These are phyloP conservation scores for Pararge aegeria DNA, from an alignment of 1,140 invertebrate genomes.

Conservation along the genomic window DNA sequence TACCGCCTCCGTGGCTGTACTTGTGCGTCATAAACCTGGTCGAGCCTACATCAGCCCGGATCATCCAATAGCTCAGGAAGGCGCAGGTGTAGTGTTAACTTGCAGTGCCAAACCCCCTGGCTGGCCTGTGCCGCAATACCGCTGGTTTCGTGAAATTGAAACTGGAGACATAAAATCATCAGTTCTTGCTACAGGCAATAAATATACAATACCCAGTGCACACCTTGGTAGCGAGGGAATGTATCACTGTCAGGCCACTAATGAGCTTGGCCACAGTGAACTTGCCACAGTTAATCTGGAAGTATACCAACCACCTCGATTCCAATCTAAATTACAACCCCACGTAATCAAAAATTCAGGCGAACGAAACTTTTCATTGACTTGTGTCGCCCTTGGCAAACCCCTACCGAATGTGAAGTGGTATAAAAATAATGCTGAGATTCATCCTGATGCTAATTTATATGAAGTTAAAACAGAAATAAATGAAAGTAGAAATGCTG, in stretches of 20 bases:
- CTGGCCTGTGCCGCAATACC: conserved; percentile 92
- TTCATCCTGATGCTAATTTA: conserved; percentile 86
- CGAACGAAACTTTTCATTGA: conserved; percentile 89
- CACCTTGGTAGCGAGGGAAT: conserved; percentile 91
- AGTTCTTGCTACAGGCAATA: conserved; percentile 86
- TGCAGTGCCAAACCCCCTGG: conserved; percentile 93
- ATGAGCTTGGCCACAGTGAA: conserved; percentile 92
- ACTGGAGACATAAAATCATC: conserved; percentile 80
- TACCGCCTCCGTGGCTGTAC: conserved; percentile 87
- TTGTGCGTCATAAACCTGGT: conserved; percentile 94
- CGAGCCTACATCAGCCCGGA: conserved; percentile 90
- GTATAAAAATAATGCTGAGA: conserved; percentile 91
- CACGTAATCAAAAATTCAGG: conserved; percentile 90
- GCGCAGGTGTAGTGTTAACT: conserved; percentile 89
- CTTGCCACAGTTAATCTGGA: conserved; percentile 89
- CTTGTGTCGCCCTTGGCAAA: conserved; percentile 92
- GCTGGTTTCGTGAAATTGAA: conserved; percentile 90
- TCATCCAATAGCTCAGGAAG: conserved; percentile 91
- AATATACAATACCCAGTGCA: conserved; percentile 91
- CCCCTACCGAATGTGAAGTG: conserved; percentile 91
- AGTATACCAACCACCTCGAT: conserved; percentile 92
- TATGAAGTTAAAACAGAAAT: conserved; percentile 90
- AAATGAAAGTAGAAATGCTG: conserved; percentile 86
- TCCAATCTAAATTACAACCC: conserved; percentile 90
- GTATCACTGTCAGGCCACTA: conserved; percentile 93